These are phyloP conservation scores for Craniophora ligustri DNA, from an alignment of 2,888 invertebrate species.

Conservation along the genomic window DNA sequence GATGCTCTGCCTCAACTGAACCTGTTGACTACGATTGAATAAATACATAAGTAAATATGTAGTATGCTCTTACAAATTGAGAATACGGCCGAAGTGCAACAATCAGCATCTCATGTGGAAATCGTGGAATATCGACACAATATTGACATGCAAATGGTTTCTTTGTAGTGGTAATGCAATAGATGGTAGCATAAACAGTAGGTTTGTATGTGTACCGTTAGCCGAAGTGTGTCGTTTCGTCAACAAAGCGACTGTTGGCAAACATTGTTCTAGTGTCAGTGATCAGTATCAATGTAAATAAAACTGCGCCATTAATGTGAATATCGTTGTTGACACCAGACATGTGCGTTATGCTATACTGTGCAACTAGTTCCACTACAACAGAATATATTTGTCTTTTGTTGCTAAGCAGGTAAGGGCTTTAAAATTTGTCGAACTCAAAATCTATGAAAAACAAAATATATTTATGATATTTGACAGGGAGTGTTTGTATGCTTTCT, in stretches of 20 bases:
- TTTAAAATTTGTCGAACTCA: too few species aligned
- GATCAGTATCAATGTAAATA: conserved; percentile 55
- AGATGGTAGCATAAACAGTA: conserved; percentile 65
- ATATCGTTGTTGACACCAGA: conserved; percentile 35
- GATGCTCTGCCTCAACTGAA: conserved; percentile 1
- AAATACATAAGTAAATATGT: too few species aligned
- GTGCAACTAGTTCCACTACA: conserved; percentile 19
- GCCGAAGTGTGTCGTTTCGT: conserved; percentile 65
- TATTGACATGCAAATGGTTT: conserved; percentile 71
- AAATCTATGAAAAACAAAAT: too few species aligned
- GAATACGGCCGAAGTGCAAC: conserved; percentile 48
- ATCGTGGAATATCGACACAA: conserved; percentile 60
- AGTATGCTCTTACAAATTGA: conserved; percentile 41
- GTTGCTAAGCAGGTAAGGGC: too few species aligned
- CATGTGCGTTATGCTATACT: conserved; percentile 33
- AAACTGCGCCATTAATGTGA: conserved; percentile 42
- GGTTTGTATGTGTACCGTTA: conserved; percentile 63
- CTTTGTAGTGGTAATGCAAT: conserved; percentile 66
- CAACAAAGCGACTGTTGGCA: conserved; percentile 64
- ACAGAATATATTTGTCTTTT: neutral
- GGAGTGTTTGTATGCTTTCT: too few species aligned
- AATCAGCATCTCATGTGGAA: conserved; percentile 53
- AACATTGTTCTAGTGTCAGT: conserved; percentile 57
- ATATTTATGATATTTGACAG: too few species aligned
- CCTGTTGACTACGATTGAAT: conserved; percentile 16